These are phyloP conservation scores for Macropus fuliginosus DNA, from an alignment of 2,797 vertebrate species.

Conservation along the genomic window DNA sequence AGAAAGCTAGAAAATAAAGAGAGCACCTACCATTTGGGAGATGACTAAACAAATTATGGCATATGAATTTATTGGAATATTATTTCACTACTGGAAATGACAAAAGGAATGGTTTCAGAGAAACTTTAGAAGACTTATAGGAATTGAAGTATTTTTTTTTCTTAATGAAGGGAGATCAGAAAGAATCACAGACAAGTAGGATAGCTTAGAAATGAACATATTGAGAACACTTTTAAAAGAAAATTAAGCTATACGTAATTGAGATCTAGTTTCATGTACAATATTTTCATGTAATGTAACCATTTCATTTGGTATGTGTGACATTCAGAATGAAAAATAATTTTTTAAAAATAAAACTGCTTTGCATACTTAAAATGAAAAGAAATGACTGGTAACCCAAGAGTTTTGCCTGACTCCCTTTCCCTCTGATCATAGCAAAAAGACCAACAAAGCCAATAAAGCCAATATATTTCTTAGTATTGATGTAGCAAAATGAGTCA, in stretches of 20 bases:
- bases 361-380: neutral
- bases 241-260: neutral
- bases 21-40: neutral
- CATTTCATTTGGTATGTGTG: neutral
- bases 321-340: neutral
- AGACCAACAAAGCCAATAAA: slow-evolving; percentile 1
- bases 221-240: neutral
- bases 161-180: neutral
- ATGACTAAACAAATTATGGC: neutral
- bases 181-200: neutral
- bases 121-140: neutral
- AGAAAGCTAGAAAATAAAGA: neutral
- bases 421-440: neutral
- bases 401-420: neutral
- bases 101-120: neutral
- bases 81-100: neutral
- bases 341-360: neutral
- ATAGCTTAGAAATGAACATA: neutral
- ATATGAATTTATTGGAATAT: neutral
- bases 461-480: neutral
- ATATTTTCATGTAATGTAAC: neutral
- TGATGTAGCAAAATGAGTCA: neutral
- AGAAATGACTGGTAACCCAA: neutral
- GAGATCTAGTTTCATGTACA: neutral
- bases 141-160: neutral